Evolutionary conservation across 2,113 vertebrate genomes (phyloP).

Genomic region (Ceyx cyanopectus): DNA sequence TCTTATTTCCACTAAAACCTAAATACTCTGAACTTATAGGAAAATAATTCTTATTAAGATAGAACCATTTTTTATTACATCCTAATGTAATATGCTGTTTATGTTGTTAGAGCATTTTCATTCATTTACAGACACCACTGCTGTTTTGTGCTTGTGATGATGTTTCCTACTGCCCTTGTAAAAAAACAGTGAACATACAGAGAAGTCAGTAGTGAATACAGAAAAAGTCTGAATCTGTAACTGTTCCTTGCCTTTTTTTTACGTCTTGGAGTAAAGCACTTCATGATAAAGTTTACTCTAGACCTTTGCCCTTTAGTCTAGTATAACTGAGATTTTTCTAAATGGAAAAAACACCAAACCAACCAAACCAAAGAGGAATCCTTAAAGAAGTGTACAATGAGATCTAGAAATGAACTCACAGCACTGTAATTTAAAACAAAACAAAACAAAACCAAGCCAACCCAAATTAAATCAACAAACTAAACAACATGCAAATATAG

Average conservation of each 20-base stretch:
- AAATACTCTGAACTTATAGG: constrained; percentile 9
- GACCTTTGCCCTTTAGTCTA: background rate
- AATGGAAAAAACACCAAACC: background rate
- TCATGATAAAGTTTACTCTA: background rate
- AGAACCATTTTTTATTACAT: background rate
- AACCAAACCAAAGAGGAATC: background rate
- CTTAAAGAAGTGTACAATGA: background rate
- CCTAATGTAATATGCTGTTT: background rate
- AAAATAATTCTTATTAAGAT: background rate
- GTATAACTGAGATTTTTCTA: background rate
- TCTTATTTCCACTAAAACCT: constrained; percentile 13
- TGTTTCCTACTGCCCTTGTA: background rate
- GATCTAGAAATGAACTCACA: background rate
- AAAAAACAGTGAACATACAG: background rate
- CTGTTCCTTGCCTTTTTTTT: background rate
- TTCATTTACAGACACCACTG: background rate
- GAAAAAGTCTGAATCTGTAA: background rate
- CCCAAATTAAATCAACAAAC: background rate
- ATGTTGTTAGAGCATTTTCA: background rate
- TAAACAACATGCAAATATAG: background rate
- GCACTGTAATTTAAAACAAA: background rate
- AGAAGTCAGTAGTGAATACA: background rate
- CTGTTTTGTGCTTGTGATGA: background rate
- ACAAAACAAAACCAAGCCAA: background rate
- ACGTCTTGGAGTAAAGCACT: background rate